These are phyloP conservation scores for Xestia rhomboidea DNA, from an alignment of 2,888 invertebrate genomes.

Conservation along the genomic window DNA sequence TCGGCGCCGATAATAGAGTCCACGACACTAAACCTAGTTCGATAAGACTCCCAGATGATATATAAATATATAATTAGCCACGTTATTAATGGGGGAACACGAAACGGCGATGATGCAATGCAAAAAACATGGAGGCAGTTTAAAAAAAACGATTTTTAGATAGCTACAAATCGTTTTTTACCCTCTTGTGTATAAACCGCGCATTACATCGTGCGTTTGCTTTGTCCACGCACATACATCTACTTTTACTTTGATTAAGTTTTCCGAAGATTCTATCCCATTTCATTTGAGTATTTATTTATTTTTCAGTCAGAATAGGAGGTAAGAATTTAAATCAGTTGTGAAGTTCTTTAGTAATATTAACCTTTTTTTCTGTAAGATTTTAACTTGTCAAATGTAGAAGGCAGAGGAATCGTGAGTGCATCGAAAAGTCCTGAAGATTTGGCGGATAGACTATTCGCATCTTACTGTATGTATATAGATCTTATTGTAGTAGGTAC, in stretches of 20 bases:
- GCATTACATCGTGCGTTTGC: no score
- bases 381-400: conserved; percentile 59
- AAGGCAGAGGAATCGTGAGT: conserved; percentile 81
- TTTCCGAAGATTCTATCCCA: neutral
- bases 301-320: conserved; percentile 71
- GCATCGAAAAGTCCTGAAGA: conserved; percentile 71
- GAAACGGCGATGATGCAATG: no score
- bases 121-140: no score
- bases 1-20: no score
- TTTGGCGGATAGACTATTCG: conserved; percentile 81
- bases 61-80: no score
- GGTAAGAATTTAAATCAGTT: conserved; percentile 65
- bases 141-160: no score
- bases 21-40: no score
- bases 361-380: neutral
- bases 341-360: neutral
- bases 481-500: neutral
- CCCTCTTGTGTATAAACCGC: no score
- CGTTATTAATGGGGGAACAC: no score
- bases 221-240: no score
- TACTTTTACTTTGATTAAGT: neutral
- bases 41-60: no score
- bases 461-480: conserved; percentile 78
- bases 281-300: conserved; percentile 7
- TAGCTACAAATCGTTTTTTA: no score